phyloP scores from a whole-genome alignment of 2,888 invertebrate species.

The Diarsia mendica region DNA sequence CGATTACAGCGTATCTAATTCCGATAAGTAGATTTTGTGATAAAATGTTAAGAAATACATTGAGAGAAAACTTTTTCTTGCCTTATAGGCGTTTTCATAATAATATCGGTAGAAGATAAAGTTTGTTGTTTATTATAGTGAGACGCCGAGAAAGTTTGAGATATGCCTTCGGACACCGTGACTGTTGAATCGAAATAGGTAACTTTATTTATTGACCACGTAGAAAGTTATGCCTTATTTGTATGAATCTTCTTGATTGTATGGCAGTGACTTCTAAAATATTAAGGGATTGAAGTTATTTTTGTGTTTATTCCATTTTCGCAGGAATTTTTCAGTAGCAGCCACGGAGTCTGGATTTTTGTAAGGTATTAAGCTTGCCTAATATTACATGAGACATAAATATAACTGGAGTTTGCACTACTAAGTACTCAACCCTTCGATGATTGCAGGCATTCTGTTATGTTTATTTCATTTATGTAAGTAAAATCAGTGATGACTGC shows the following conservation, averaged over 20 bases:
- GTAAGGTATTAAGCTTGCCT: background rate
- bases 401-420: background rate
- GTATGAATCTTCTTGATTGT: slow-evolving; percentile 35
- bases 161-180: slow-evolving; percentile 42
- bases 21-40: slow-evolving; percentile 24
- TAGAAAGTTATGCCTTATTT: slow-evolving; percentile 53
- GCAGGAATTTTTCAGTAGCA: background rate
- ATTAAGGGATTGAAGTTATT: background rate
- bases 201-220: slow-evolving; percentile 55
- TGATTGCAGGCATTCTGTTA: background rate
- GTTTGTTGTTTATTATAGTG: slow-evolving; percentile 63
- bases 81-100: slow-evolving; percentile 64
- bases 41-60: slow-evolving; percentile 27
- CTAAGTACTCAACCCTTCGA: background rate
- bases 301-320: slow-evolving; percentile 4
- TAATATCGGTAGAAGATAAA: slow-evolving; percentile 65
- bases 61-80: slow-evolving; percentile 39
- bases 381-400: background rate
- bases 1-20: slow-evolving; percentile 19
- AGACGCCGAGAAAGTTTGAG: slow-evolving; percentile 60
- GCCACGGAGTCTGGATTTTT: too few relatives aligned
- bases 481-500: background rate
- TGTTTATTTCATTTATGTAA: background rate
- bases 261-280: slow-evolving; percentile 25
- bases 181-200: slow-evolving; percentile 48